These are phyloP conservation scores for Siniperca undulata DNA, from an alignment of 2,797 vertebrate species.

Conservation along the genomic window DNA sequence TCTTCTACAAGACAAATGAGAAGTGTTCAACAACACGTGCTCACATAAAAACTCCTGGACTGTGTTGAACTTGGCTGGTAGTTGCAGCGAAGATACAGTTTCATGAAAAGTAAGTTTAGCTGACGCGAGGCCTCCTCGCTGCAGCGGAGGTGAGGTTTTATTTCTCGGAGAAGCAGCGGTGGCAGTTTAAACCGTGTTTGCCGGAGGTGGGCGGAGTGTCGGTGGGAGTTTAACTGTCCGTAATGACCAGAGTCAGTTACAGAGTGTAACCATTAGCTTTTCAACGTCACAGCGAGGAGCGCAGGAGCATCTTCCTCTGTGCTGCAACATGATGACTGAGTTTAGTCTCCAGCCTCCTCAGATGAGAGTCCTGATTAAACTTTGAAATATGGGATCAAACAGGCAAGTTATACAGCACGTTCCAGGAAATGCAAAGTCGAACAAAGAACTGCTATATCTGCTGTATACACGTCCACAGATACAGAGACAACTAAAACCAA, in stretches of 20 bases:
- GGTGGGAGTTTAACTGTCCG: slow-evolving; percentile 55
- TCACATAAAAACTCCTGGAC: not conserved
- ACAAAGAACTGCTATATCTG: not conserved
- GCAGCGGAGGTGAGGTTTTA: slow-evolving; percentile 80
- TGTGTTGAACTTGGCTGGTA: not conserved
- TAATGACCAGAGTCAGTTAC: slow-evolving; percentile 63
- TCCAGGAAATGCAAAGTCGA: too few relatives aligned
- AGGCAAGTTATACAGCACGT: not conserved
- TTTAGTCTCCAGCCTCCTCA: slow-evolving; percentile 31
- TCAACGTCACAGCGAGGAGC: slow-evolving; percentile 6
- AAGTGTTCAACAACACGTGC: too few relatives aligned
- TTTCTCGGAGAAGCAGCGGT: slow-evolving; percentile 35
- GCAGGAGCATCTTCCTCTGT: not conserved
- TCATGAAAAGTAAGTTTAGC: slow-evolving; percentile 20
- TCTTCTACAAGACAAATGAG: too few relatives aligned
- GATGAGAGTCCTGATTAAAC: slow-evolving; percentile 3
- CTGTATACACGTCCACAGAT: too few relatives aligned
- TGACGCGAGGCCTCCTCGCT: slow-evolving; percentile 55
- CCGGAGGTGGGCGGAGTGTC: slow-evolving; percentile 12
- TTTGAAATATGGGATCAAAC: not conserved
- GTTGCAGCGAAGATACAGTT: slow-evolving; percentile 33
- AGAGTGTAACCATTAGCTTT: slow-evolving; percentile 47
- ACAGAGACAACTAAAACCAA: too few relatives aligned
- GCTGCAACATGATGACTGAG: not conserved
- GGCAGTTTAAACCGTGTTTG: slow-evolving; percentile 33